Evolutionary conservation across 2,888 invertebrate species (phyloP), one percentile per base, ranked within the genome.

Genomic region (Hemistola chrysoprasaria): DNA sequence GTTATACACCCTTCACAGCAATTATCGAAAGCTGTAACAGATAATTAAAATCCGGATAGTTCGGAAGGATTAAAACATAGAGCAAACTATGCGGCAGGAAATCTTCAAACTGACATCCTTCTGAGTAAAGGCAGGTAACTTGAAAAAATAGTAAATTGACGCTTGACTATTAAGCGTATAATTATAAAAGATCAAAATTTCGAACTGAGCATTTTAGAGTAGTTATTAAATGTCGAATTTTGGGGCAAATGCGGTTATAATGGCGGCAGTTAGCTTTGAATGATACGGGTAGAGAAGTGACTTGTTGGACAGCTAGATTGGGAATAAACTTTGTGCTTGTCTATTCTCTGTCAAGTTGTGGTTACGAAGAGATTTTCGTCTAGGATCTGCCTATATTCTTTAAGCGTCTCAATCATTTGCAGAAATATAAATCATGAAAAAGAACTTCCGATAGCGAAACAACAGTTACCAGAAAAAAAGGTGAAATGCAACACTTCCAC

Each of bases 181-280:
- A 88, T 88, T 88, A 87, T 81, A 78, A 75, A 73, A 71, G 78
- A 84, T 83, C 82, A 81, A 80, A 71, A 40, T 34, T 68, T 64
- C 70, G 70, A 65, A 60, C 61, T 65, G 67, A 69, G 61, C 66
- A 63, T 75, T 76, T 74, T 69, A 56, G 71, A 59, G 53, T 70
- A 62, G 74, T 81, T 82, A 87, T 87, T 85, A 87, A 84, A 79
- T 72, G 48, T 50, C 50, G 69, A 69, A 71, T 78, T 78, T 74
- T 65, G 70, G 73, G 56, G 70, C 80, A 87, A 87, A 88, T 87
- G 85, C 60, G 77, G 76, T 88, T 87, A 85, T 88, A 88, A 88
- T 88, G 64, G 84, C 64, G 64, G 54, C 45, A 56, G 64, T 61
- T 63, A 61, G 66, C 49, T 71, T 65, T 59, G 59, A 80, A 78